Evolutionary conservation across 2,888 invertebrate genomes (phyloP), one percentile per base, ranked within the genome.

Genomic region (Formica aserva): DNA sequence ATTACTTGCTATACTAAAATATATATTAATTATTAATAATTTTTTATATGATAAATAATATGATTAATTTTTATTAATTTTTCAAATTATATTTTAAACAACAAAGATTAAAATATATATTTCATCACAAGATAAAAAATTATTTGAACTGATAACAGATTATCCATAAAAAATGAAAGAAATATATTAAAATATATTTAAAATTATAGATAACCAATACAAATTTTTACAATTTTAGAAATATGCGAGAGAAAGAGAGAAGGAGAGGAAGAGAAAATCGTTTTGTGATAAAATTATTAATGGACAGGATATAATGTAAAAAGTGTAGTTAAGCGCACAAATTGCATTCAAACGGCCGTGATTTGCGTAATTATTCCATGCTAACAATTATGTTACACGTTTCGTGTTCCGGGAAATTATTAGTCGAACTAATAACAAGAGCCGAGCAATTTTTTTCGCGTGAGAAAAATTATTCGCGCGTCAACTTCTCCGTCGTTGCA

Each of bases 341-440:
- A 41, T 55, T 69, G 69, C 15, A 26, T 38, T 35, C 45, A 41
- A 45, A 35, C 13, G 9, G 60, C 22, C 22, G 22, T 72, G 45
- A 80, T 72, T 80, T 60, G 45, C 18, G 48, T 72, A 72, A 78
- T 71, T 78, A 78, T 45, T 57, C 41, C 52, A 55, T 29, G 45
- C 35, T 35, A 45, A 72, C 72, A 35, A 72, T 80, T 62, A 72
- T 35, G 60, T 72, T 72, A 80, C 72, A 60, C 15, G 22, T 66
- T 76, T 80, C 45, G 8, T 65, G 78, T 80, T 72, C 72, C 72
- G 60, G 60, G 60, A 80, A 80, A 80, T 72, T 77, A 72, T 71
- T 45, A 41, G 11, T 63, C 13, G 22, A 11, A 15, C 15, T 60
- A 45, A 71, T 57, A 71, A 41, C 57, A 41, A 57, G 29, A 52